A percentile compares a stretch with the other conserved stretches of the same genome.
Conservation (phyloP, 2,888 invertebrate species). For the Capitulum mitella region DNA sequence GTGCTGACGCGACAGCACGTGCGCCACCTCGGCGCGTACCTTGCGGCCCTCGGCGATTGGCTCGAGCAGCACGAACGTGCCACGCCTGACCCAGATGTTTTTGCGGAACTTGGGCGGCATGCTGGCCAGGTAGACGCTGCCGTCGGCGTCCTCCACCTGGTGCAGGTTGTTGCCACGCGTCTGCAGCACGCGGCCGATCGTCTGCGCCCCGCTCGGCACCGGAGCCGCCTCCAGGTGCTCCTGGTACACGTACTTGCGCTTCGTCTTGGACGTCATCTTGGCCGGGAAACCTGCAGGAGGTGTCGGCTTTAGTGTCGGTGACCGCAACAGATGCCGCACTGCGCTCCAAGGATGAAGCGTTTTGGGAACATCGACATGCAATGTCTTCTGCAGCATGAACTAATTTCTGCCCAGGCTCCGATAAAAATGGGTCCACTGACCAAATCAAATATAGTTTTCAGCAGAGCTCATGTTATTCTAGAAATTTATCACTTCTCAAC, state of each 20-base stretch:
- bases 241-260: slow-evolving; percentile 59
- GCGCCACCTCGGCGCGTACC: slow-evolving; percentile 74
- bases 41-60: slow-evolving; percentile 88
- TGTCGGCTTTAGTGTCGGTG: too few relatives aligned
- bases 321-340: too few relatives aligned
- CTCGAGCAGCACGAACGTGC: slow-evolving; percentile 78
- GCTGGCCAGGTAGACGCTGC: slow-evolving; percentile 68
- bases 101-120: slow-evolving; percentile 93
- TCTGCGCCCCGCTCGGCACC: slow-evolving; percentile 63
- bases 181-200: slow-evolving; percentile 65
- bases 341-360: too few relatives aligned
- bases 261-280: slow-evolving; percentile 68
- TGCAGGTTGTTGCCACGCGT: slow-evolving; percentile 89
- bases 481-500: too few relatives aligned
- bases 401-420: too few relatives aligned
- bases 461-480: too few relatives aligned
- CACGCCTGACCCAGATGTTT: slow-evolving; percentile 88
- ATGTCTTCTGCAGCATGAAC: too few relatives aligned
- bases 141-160: slow-evolving; percentile 55
- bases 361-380: too few relatives aligned
- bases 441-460: too few relatives aligned
- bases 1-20: slow-evolving; percentile 50
- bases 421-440: too few relatives aligned
- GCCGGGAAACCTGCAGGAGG: too few relatives aligned
- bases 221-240: slow-evolving; percentile 58